Evolutionary conservation across 2,888 invertebrate species (phyloP).

Genomic region (Oxycera nigricornis): DNA sequence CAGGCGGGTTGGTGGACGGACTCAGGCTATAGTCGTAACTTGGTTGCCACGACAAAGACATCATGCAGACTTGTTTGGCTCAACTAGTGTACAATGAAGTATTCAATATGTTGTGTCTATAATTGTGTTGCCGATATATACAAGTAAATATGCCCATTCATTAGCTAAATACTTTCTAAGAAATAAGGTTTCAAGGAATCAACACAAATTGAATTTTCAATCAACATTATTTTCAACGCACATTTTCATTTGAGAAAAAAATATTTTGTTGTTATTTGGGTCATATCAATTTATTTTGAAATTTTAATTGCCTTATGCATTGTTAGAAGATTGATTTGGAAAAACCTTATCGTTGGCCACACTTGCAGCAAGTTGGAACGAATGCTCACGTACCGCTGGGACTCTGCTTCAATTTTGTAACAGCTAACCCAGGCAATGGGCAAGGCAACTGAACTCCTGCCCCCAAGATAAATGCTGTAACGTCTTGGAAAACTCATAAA

Average conservation of each 20-base stretch:
- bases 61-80: neutral
- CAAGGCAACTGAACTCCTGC: neutral
- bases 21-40: neutral
- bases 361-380: neutral
- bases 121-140: neutral
- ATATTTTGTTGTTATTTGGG: too few relatives aligned
- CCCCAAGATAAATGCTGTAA: slow-evolving; percentile 29
- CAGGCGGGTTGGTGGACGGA: neutral
- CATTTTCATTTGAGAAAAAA: too few relatives aligned
- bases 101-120: neutral
- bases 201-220: too few relatives aligned
- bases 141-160: neutral
- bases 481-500: slow-evolving; percentile 9
- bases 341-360: neutral
- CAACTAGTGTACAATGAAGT: neutral
- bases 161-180: too few relatives aligned
- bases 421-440: slow-evolving; percentile 19
- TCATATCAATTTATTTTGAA: too few relatives aligned
- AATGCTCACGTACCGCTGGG: neutral
- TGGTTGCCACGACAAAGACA: neutral
- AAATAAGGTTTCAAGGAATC: too few relatives aligned
- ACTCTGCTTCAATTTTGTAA: neutral
- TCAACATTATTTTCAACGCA: too few relatives aligned
- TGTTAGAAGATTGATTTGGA: too few relatives aligned
- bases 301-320: too few relatives aligned